Conservation (phyloP, 1,140 invertebrate species). For the Chymomyza costata region DNA sequence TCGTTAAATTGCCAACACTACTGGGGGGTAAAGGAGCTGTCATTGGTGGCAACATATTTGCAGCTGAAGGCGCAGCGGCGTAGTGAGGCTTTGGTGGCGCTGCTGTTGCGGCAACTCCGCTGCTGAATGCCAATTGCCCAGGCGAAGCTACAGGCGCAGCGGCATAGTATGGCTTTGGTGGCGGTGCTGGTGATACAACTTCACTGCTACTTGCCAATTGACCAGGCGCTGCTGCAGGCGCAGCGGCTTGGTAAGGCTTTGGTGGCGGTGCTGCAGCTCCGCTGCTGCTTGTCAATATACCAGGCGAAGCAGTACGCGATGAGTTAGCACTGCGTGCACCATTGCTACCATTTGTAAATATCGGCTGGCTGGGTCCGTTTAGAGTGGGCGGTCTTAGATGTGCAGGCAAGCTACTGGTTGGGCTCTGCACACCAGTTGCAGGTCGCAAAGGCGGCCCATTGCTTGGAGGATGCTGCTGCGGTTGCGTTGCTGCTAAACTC, state of each 20-base stretch:
- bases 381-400: constrained; percentile 43
- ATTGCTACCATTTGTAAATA: constrained; percentile 40
- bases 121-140: not conserved
- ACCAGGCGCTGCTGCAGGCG: constrained; percentile 1
- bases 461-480: constrained; percentile 2
- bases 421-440: constrained; percentile 1
- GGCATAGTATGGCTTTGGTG: no score
- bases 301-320: constrained; percentile 62
- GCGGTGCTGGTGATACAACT: no score
- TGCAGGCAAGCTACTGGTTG: constrained; percentile 41
- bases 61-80: not conserved
- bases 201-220: no score
- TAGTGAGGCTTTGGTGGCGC: not conserved
- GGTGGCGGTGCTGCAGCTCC: constrained; percentile 6
- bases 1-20: constrained; percentile 29
- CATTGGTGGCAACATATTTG: constrained; percentile 3
- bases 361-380: constrained; percentile 36
- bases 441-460: constrained; percentile 12
- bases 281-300: constrained; percentile 11
- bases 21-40: constrained; percentile 9
- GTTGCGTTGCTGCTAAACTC: constrained; percentile 13
- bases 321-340: constrained; percentile 52
- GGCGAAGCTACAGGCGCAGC: not conserved
- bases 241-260: constrained; percentile 6
- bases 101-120: not conserved